Evolutionary conservation across 2,113 vertebrate species (phyloP).

Genomic region (Danionella cerebrum): DNA sequence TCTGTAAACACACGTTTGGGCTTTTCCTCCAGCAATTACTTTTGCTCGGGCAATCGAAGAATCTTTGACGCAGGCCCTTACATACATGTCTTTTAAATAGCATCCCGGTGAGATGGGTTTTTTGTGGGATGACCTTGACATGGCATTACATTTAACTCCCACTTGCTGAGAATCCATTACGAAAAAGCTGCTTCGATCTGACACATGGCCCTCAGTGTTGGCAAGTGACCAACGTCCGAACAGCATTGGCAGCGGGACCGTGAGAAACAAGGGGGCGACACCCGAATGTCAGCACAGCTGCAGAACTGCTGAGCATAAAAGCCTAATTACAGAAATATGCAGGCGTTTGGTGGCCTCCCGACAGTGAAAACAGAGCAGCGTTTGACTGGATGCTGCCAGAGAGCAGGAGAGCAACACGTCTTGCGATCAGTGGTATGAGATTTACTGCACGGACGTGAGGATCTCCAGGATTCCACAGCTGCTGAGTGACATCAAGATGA

Average conservation of each 20-base stretch:
- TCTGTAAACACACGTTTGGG: no score
- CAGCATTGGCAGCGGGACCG: slow-evolving; percentile 74
- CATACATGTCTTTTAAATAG: background rate
- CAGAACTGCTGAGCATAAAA: slow-evolving; percentile 81
- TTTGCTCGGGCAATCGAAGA: no score
- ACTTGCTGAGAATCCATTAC: slow-evolving; percentile 52
- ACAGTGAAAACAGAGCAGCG: slow-evolving; percentile 72
- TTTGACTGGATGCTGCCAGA: slow-evolving; percentile 61
- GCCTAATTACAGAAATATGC: slow-evolving; percentile 88
- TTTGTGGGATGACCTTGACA: slow-evolving; percentile 47
- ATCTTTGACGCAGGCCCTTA: background rate
- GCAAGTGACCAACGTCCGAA: slow-evolving; percentile 65
- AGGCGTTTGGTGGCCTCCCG: slow-evolving; percentile 69
- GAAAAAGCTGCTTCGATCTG: slow-evolving; percentile 59
- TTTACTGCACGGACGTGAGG: slow-evolving; percentile 54
- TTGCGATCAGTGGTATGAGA: slow-evolving; percentile 58
- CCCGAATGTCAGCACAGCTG: slow-evolving; percentile 89
- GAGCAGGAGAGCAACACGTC: slow-evolving; percentile 48
- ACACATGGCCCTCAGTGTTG: slow-evolving; percentile 70
- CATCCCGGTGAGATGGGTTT: slow-evolving; percentile 25
- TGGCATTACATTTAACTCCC: slow-evolving; percentile 43
- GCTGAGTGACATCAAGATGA: slow-evolving; percentile 52
- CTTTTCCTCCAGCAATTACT: no score
- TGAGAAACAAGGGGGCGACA: slow-evolving; percentile 88
- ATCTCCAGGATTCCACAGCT: slow-evolving; percentile 56